Conservation (phyloP, 2,113 vertebrate genomes). For the Oncorhynchus tshawytscha region DNA sequence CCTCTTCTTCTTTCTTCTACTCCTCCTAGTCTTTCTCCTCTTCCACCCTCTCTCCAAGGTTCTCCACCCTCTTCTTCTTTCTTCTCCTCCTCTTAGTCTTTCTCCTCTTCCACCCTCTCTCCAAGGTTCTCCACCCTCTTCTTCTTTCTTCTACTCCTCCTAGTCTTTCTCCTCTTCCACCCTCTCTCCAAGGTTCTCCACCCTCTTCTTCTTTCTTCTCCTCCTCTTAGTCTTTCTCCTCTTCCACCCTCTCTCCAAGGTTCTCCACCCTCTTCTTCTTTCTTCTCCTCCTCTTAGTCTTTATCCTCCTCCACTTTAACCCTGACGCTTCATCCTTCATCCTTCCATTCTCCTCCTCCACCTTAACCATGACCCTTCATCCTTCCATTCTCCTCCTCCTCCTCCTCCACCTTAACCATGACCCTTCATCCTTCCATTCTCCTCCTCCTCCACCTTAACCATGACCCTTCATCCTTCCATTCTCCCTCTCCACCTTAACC, state of each 20-base stretch:
- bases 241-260: not conserved
- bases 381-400: not conserved
- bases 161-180: not conserved
- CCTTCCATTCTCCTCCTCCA: no score
- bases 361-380: no score
- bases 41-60: not conserved
- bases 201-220: not conserved
- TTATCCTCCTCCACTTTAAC: no score
- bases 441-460: not conserved
- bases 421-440: no score
- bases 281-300: no score
- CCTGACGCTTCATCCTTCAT: no score
- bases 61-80: constrained; percentile 2
- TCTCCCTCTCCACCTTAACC: no score
- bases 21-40: not conserved
- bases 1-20: not conserved
- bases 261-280: constrained; percentile 4
- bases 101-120: not conserved
- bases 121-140: not conserved
- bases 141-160: not conserved
- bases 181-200: not conserved
- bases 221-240: not conserved
- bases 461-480: no score
- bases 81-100: not conserved
- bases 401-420: not conserved